phyloP scores from a whole-genome alignment of 2,113 vertebrate genomes.

The Gasterosteus nipponicus region DNA sequence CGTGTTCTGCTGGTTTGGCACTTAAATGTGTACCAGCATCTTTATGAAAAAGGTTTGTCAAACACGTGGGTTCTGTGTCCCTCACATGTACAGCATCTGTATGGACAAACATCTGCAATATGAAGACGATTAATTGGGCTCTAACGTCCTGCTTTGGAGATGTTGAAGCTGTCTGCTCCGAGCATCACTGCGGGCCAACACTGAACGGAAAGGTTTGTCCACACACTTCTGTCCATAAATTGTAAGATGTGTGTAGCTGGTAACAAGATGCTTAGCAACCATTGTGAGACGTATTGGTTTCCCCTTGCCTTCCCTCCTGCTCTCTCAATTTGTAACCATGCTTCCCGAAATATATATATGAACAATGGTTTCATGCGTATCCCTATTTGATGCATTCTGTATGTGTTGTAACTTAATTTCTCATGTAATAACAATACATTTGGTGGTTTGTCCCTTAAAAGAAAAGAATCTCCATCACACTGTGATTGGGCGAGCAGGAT shows the following conservation, averaged over 20 bases:
- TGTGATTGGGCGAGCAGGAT: not conserved
- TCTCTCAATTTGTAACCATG: not conserved
- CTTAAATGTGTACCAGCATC: conserved; percentile 12
- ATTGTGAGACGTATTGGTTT: not conserved
- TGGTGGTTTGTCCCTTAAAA: conserved; percentile 23
- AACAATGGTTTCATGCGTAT: conserved; percentile 53
- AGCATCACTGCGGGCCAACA: not conserved
- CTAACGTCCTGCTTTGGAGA: not conserved
- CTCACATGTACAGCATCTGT: not conserved
- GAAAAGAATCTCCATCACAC: not conserved
- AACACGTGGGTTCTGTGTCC: not conserved
- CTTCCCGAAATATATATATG: conserved; percentile 18
- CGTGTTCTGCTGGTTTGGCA: conserved; percentile 22
- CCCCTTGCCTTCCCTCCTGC: not conserved
- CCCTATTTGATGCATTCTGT: conserved; percentile 55
- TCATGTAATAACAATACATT: conserved; percentile 27
- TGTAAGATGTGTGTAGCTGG: not conserved
- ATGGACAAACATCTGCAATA: not conserved
- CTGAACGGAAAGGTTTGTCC: not conserved
- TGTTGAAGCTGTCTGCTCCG: not conserved
- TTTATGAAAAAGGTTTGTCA: not conserved
- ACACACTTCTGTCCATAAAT: not conserved
- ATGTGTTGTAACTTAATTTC: conserved; percentile 39
- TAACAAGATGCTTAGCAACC: not conserved
- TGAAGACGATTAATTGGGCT: not conserved